A percentile compares a stretch with the other conserved stretches of the same genome.
Conservation (phyloP, 2,113 vertebrate genomes). For the Atrichornis clamosus region DNA sequence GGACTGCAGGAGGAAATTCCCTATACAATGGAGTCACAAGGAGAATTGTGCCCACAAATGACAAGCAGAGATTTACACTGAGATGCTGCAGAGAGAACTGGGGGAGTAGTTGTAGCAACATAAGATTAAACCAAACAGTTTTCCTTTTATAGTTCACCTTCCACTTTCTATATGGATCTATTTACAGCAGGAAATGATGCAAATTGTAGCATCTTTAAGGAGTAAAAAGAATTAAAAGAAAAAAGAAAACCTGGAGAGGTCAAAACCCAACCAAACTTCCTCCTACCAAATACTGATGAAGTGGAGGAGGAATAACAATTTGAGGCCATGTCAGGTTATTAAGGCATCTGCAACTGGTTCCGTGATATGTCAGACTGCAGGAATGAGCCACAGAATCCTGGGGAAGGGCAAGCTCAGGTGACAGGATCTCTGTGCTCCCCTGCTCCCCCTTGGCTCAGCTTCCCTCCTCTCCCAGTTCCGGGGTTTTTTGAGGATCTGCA, state of each 20-base stretch:
- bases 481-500: not conserved
- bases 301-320: not conserved
- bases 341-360: not conserved
- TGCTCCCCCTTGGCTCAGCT: not conserved
- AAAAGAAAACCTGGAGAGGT: not conserved
- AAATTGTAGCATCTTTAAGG: not conserved
- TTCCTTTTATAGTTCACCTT: slow-evolving; percentile 59
- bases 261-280: not conserved
- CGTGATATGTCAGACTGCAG: not conserved
- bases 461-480: not conserved
- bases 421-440: not conserved
- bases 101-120: slow-evolving; percentile 49
- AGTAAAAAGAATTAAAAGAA: not conserved
- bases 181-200: slow-evolving; percentile 19
- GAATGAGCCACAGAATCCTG: not conserved
- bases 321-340: not conserved
- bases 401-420: not conserved
- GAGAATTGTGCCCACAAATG: not conserved
- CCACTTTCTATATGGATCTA: slow-evolving; percentile 13
- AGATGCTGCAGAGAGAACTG: not conserved
- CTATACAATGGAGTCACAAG: not conserved
- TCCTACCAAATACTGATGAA: not conserved
- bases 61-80: slow-evolving; percentile 19
- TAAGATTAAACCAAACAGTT: not conserved
- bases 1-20: not conserved